phyloP scores from a whole-genome alignment of 2,797 vertebrate species.

The Girardinus metallicus region DNA sequence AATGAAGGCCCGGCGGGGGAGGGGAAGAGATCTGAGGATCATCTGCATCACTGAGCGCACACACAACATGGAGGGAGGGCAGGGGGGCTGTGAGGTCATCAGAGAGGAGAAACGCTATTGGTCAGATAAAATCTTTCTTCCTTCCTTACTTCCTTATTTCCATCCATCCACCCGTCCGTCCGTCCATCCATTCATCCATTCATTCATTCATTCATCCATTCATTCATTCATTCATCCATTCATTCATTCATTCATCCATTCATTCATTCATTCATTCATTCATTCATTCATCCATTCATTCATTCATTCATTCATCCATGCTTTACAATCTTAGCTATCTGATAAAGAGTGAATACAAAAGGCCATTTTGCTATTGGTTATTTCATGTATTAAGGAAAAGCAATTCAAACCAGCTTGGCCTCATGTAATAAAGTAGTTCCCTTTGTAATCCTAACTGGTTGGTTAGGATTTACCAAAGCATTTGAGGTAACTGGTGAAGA shows the following conservation, averaged over 20 bases:
- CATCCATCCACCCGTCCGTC: not conserved
- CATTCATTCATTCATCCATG: not conserved
- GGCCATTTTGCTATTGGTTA: not conserved
- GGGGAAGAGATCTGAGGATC: constrained; percentile 59
- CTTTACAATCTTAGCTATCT: not conserved
- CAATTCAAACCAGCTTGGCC: not conserved
- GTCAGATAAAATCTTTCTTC: constrained; percentile 16
- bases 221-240: too few species aligned
- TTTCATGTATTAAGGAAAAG: not conserved
- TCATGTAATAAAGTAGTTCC: not conserved
- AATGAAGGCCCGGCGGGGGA: constrained; percentile 50
- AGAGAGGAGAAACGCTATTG: constrained; percentile 36
- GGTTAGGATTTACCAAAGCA: not conserved
- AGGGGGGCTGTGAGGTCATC: constrained; percentile 59
- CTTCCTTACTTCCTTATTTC: not conserved
- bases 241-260: too few species aligned
- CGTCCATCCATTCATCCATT: not conserved
- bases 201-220: too few species aligned
- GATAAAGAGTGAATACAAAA: not conserved
- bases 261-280: too few species aligned
- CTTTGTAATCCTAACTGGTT: not conserved
- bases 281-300: too few species aligned
- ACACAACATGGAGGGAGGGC: constrained; percentile 33
- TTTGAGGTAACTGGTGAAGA: not conserved
- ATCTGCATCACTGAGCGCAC: constrained; percentile 60